These are phyloP conservation scores for Falco novaeseelandiae DNA, from an alignment of 2,797 vertebrate genomes.

Conservation along the genomic window DNA sequence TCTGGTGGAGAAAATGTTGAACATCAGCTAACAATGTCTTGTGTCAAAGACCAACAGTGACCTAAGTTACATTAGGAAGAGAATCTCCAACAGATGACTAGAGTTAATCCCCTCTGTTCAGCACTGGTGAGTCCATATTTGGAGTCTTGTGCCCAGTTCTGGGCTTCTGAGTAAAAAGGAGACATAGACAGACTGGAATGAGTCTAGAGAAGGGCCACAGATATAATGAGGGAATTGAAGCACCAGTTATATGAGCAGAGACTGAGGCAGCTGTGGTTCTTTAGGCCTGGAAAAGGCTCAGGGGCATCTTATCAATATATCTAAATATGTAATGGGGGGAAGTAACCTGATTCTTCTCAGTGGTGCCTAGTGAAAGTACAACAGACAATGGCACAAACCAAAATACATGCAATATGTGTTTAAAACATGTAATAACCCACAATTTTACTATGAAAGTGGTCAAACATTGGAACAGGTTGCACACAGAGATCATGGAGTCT, in stretches of 20 bases:
- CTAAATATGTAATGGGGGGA: not conserved
- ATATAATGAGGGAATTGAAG: not conserved
- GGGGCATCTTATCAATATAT: not conserved
- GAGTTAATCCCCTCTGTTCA: not conserved
- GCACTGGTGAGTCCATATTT: not conserved
- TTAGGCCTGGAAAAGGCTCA: not conserved
- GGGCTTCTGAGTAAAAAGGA: not conserved
- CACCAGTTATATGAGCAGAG: not conserved
- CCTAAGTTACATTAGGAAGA: not conserved
- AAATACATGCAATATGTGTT: not conserved
- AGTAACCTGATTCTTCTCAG: not conserved
- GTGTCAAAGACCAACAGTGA: not conserved
- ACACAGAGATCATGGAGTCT: not conserved
- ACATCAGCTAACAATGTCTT: not conserved
- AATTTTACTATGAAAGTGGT: not conserved
- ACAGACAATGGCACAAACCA: not conserved
- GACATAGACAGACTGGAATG: no score
- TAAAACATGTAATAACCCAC: not conserved
- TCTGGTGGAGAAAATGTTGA: not conserved
- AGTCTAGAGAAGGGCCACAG: not conserved
- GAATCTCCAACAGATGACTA: not conserved
- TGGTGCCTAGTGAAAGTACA: not conserved
- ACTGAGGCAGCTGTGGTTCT: not conserved
- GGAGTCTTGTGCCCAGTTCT: not conserved
- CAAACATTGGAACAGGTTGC: not conserved